Conservation (phyloP, 2,113 vertebrate genomes). For the Lucifuga dentata region DNA sequence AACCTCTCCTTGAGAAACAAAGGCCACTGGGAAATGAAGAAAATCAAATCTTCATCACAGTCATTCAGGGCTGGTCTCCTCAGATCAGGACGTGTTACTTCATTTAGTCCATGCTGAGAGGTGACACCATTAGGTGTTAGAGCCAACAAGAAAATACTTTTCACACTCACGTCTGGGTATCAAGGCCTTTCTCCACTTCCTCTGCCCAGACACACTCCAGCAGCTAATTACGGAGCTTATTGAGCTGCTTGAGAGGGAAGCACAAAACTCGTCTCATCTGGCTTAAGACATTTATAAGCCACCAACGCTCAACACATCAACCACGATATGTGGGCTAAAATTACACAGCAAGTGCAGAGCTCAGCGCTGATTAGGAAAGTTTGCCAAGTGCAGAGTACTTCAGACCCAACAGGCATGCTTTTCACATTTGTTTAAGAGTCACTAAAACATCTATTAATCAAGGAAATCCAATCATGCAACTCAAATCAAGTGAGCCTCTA, state of each 20-base stretch:
- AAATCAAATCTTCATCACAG: conserved; percentile 31
- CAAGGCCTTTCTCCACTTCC: conserved; percentile 47
- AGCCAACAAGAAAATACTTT: conserved; percentile 56
- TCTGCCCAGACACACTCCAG: conserved; percentile 57
- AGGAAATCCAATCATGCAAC: conserved; percentile 23
- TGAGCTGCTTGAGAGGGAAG: conserved; percentile 57
- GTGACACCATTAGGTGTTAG: conserved; percentile 47
- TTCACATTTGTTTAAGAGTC: conserved; percentile 13
- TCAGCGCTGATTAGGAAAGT: conserved; percentile 51
- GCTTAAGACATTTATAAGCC: conserved; percentile 45
- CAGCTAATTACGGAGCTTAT: conserved; percentile 61
- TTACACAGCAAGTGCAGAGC: conserved; percentile 13
- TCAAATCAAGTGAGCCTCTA: conserved; percentile 19
- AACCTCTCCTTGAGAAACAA: conserved; percentile 4
- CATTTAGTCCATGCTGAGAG: conserved; percentile 1
- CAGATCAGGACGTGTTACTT: conserved; percentile 21
- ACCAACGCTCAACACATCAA: conserved; percentile 13
- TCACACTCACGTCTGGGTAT: conserved; percentile 62
- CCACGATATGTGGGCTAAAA: conserved; percentile 18
- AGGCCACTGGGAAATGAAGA: conserved; percentile 12
- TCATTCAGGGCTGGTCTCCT: conserved; percentile 27
- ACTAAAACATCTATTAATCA: conserved; percentile 33
- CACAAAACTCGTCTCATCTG: conserved; percentile 58
- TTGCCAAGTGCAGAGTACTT: conserved; percentile 32
- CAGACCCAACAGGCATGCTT: conserved; percentile 3